These are phyloP conservation scores for Barypeithes pellucidus DNA, from an alignment of 2,888 invertebrate genomes.

Conservation along the genomic window DNA sequence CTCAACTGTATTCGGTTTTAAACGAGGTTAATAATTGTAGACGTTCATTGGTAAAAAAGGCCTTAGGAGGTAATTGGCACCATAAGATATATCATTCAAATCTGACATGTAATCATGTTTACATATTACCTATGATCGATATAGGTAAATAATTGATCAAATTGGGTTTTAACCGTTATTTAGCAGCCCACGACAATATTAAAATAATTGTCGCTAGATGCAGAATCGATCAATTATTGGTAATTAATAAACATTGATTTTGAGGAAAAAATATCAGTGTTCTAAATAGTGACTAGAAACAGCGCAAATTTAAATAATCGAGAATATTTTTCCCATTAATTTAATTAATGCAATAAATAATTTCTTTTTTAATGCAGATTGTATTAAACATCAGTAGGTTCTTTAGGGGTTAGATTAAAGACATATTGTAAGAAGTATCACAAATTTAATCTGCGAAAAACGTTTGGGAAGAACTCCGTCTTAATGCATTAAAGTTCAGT, in stretches of 20 bases:
- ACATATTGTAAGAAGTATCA: too few relatives aligned
- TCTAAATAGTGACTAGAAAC: slow-evolving; percentile 6
- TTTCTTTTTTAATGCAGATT: too few relatives aligned
- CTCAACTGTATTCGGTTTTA: not conserved
- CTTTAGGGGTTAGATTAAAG: too few relatives aligned
- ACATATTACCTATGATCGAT: slow-evolving; percentile 32
- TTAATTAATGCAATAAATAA: not conserved
- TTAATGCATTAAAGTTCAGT: too few relatives aligned
- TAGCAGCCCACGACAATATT: slow-evolving; percentile 37
- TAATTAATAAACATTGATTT: slow-evolving; percentile 39
- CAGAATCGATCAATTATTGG: slow-evolving; percentile 30
- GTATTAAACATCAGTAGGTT: too few relatives aligned
- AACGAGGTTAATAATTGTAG: not conserved
- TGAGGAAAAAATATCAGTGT: slow-evolving; percentile 12
- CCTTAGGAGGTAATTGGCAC: not conserved
- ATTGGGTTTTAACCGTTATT: slow-evolving; percentile 28
- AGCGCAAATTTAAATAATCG: not conserved
- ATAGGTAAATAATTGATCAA: slow-evolving; percentile 38
- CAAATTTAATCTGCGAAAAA: too few relatives aligned
- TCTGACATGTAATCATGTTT: slow-evolving; percentile 28
- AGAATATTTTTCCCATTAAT: not conserved
- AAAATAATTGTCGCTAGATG: slow-evolving; percentile 29
- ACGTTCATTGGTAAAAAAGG: not conserved
- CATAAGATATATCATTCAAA: slow-evolving; percentile 7
- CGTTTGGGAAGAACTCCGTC: too few relatives aligned